Percentiles rank a stretch among this genome's conserved stretches.
Evolutionary conservation across 2,888 invertebrate species (phyloP).

Genomic region (Synanthedon andrenaeformis): DNA sequence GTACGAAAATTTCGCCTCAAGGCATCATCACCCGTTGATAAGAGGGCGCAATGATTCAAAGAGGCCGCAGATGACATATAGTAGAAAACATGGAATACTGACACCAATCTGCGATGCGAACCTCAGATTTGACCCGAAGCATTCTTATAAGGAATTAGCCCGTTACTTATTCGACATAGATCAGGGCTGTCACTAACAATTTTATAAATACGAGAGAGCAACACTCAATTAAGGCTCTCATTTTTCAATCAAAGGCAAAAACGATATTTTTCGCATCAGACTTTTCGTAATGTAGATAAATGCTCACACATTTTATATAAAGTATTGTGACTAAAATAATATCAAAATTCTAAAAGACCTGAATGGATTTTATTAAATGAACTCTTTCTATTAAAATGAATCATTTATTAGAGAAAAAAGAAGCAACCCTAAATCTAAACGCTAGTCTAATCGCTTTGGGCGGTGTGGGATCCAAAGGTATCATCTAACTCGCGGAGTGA

Average conservation of each 20-base stretch:
- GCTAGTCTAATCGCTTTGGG: constrained; percentile 23
- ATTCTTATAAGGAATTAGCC: constrained; percentile 58
- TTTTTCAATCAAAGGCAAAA: too few relatives aligned
- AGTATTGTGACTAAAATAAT: neutral
- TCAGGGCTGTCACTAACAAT: constrained; percentile 31
- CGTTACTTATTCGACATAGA: constrained; percentile 47
- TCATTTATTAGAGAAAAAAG: neutral
- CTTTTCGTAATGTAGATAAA: too few relatives aligned
- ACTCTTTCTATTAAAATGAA: too few relatives aligned
- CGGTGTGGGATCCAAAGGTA: constrained; percentile 33
- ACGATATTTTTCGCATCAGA: too few relatives aligned
- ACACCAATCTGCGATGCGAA: constrained; percentile 57
- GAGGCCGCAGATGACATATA: constrained; percentile 46
- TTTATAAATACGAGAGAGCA: neutral
- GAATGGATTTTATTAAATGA: too few relatives aligned
- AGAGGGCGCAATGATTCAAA: constrained; percentile 23
- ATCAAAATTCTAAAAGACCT: neutral
- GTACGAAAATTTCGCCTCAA: constrained; percentile 16
- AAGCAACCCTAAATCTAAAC: constrained; percentile 19
- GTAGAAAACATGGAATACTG: constrained; percentile 58
- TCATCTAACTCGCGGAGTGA: constrained; percentile 25
- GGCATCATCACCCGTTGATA: constrained; percentile 17
- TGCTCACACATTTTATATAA: neutral
- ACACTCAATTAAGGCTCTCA: too few relatives aligned
- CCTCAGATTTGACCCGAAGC: constrained; percentile 53